Base-by-base conservation (phyloP, 2,888 invertebrate genomes). In the Marronus borbonicus region DNA sequence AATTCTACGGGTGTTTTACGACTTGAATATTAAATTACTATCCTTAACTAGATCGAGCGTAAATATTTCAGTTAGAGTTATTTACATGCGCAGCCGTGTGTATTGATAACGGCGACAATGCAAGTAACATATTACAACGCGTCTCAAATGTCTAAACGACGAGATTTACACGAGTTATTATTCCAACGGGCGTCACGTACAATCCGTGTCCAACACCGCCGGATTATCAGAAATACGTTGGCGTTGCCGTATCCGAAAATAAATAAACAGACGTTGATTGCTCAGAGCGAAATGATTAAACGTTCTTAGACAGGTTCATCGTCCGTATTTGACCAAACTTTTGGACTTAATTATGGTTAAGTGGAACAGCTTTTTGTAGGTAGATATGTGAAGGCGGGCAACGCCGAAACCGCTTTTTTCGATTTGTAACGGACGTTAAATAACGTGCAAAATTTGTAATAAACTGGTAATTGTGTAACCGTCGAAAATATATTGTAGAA, bases 291-390 rank as follows among this genome's bases (percentile, higher is more conserved):
- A 58, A 72, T 72, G 39, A 68, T 68, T 68, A 72, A 72, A 72
- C 58, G 58, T 58, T 55, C 72, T 72, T 72, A 72, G 72, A 72
- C 72, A 58, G 72, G 77, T 77, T 77, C 77, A 77, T 77, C 77
- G 77, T 36, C 77, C 77, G 69, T 72, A 20, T 50, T 55, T 77
- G 77, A 72, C 77, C 77, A 77, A 77, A 72, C 58, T 72, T 72
- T 72, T 72, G 72, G 44, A 72, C 58, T 72, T 72, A 72, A 72
- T 72, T 72, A 58, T 72, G 58, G 58, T 72, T 72, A 72, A 72
- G 72, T 72, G 72, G 72, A 72, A 72, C 72, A 39, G 28, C 72
- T 72, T 72, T 39, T 72, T 52, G 49, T 69, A 68, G 12, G 24
- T 20, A 50, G 20, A 68, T 68, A 50, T 24, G 68, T 68, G 28